Base-by-base conservation (phyloP, 2,113 vertebrate species). In the Colaptes auratus region DNA sequence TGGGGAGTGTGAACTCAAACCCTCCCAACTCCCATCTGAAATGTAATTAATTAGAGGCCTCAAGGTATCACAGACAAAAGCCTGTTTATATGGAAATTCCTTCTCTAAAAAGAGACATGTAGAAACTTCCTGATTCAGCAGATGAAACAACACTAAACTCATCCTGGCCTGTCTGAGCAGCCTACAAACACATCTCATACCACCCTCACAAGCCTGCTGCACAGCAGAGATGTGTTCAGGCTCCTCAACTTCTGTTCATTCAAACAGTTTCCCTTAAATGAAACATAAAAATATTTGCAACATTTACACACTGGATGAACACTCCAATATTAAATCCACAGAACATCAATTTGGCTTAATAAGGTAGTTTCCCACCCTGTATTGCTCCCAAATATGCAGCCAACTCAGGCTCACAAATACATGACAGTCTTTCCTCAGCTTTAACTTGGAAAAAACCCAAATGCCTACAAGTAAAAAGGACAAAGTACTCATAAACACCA, bases 31-130 rank as follows among this genome's bases (percentile, higher is more conserved):
- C 39, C 39, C 33, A 71, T 94, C 60, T 86, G 86, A 96, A 95
- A 90, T n/a, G 12, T 67, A 92, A 91, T 92, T 96, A 95, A 96
- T 89, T 75, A 76, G 80, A 89, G 78, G 77, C 71, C 61, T 89
- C 86, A 52, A 94, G 89, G 86, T 69, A 93, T 35, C 77, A 82
- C 60, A 81, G 31, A 89, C 89, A 94, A 96, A 97, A 91, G 16
- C 52, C 64, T 7, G 9, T 91, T 96, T 95, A 95, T 84, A 80
- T 74, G 71, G 91, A 96, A 96, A 97, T 90, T 73, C 71, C 39
- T 95, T 48, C 50, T 72, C 64, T 83, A 64, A 84, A 91, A 56
- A 88, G 44, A 81, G 72, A 52, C 73, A 60, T 11, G 48, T 50
- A 60, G 76, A 94, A 93, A 93, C 23, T 69, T 88, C 44, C 70